Evolutionary conservation across 1,140 invertebrate species (phyloP), one percentile per base, ranked within the genome.

Genomic region (Drosophila littoralis): DNA sequence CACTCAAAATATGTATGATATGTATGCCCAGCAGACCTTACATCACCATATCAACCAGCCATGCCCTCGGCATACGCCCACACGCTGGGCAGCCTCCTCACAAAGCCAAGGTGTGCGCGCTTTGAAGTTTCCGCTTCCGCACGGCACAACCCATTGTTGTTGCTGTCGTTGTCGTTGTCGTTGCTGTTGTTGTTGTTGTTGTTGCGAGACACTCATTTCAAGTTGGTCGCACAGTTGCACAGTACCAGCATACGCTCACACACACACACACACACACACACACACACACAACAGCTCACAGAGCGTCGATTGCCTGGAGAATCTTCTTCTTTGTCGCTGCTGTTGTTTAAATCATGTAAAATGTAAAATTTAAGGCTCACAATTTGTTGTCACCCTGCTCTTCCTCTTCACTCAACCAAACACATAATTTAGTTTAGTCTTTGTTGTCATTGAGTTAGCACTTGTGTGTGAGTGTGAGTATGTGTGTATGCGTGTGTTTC

Each of bases 121-220:
- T 88, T 88, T 88, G 83, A 88, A 89, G 83, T 88, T 88, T 88
- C 80, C 84, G 83, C 73, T 89, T 88, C 84, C 83, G 80, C 80
- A 71, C 50, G 75, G 66, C 66, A 74, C 70, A 77, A 77, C 80
- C 52, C 58, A 70, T 57, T 67, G 73, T 73, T 77, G 69, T 81
- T 67, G 48, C 51, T 32, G 50, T 54, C 61, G 57, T 51, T 58
- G 45, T 35, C 46, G 52, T 57, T 45, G 43, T 59, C 58, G 76
- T 43, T 60, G 4, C 17, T 76, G 65, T 43, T 51, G 43, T 28
- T 60, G 72, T 64, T 77, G 65, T 66, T 83, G 65, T 13, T 68
- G 33, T 38, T 70, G 83, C 65, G 79, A 80, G 75, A 85, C 72
- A 83, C 83, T 79, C 86, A 86, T 89, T 77, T 83, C 61, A 88